A percentile compares a stretch with the other conserved stretches of the same genome.
Conservation (phyloP, 2,797 vertebrate species). For the Mormyrus proboscirostris region DNA sequence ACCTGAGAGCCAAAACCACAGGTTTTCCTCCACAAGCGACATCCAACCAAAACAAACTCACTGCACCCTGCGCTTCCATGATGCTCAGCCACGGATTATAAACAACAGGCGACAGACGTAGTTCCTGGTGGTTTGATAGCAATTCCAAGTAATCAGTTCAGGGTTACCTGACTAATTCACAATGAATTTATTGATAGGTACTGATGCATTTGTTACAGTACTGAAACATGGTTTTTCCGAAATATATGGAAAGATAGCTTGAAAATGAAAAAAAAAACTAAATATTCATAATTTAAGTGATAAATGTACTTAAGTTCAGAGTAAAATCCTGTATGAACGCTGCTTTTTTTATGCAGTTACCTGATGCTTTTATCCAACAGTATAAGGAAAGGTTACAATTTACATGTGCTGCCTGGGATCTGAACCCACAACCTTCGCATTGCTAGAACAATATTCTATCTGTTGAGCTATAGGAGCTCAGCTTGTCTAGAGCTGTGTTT, state of each 20-base stretch:
- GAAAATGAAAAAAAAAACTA: not conserved
- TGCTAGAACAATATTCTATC: not conserved
- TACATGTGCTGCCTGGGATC: not conserved
- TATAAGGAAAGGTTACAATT: not conserved
- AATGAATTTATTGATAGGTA: not conserved
- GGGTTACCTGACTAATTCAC: not conserved
- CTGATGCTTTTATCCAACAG: not conserved
- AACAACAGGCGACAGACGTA: not conserved
- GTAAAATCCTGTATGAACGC: not conserved
- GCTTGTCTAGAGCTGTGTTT: not conserved
- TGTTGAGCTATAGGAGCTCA: not conserved
- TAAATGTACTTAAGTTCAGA: not conserved
- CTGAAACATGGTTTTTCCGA: not conserved
- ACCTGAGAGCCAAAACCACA: slow-evolving; percentile 55
- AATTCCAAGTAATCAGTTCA: not conserved
- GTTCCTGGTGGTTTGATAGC: not conserved
- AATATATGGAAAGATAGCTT: not conserved
- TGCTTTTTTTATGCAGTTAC: not conserved
- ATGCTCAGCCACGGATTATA: not conserved
- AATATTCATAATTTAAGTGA: not conserved
- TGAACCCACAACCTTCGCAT: not conserved
- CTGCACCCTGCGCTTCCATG: not conserved
- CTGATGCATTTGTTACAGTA: not conserved
- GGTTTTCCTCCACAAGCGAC: not conserved
- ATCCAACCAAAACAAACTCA: not conserved